Evolutionary conservation across 2,888 invertebrate species (phyloP).

Genomic region (Gonocerus acuteangulatus): DNA sequence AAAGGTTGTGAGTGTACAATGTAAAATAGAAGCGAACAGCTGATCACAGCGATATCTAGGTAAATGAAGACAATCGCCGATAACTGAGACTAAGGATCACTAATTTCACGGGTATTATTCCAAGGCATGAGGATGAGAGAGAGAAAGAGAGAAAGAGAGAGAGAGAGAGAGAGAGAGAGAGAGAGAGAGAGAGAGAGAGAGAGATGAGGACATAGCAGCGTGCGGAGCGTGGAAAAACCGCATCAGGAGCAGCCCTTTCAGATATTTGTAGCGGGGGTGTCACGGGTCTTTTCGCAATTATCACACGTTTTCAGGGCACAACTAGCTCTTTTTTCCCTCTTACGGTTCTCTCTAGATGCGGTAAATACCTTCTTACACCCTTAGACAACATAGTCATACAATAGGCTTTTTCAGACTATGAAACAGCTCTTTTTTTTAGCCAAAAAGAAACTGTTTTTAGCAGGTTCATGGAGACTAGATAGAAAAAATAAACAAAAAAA

Average conservation of each 20-base stretch:
- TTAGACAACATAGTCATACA: conserved; percentile 20
- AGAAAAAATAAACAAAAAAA: too few species aligned
- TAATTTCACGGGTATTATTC: conserved; percentile 24
- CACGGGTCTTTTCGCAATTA: conserved; percentile 26
- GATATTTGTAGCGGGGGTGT: conserved; percentile 22
- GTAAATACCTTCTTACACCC: conserved; percentile 12
- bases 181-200: background rate
- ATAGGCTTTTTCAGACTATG: background rate
- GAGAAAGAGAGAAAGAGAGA: background rate
- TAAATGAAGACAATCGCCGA: too few species aligned
- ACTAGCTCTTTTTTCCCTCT: background rate
- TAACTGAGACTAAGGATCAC: too few species aligned
- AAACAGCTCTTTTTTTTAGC: too few species aligned
- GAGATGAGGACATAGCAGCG: background rate
- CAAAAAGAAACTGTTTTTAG: too few species aligned
- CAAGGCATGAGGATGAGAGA: background rate
- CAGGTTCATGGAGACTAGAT: too few species aligned
- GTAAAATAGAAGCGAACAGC: too few species aligned
- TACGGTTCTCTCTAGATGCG: background rate
- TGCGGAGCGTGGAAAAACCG: conserved; percentile 10
- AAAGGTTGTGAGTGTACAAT: too few species aligned
- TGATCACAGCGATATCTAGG: too few species aligned
- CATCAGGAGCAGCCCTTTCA: conserved; percentile 4
- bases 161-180: background rate
- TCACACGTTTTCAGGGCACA: conserved; percentile 9